phyloP scores from a whole-genome alignment of 1,140 invertebrate genomes.

The Atta texana region DNA sequence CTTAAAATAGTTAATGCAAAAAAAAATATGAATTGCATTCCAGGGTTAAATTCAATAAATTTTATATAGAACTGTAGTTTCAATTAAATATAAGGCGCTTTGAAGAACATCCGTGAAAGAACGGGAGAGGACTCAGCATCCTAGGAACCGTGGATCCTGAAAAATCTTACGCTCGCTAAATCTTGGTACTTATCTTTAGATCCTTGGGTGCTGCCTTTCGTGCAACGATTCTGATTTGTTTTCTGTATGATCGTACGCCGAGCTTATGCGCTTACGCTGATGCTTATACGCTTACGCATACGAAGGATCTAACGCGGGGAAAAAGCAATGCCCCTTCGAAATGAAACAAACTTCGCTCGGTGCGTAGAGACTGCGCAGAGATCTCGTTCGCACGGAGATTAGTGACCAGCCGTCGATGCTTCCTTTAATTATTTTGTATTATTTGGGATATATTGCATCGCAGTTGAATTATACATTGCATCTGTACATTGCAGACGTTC shows the following conservation, averaged over 20 bases:
- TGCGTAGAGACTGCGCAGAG: constrained; percentile 2
- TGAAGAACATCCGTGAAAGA: not conserved
- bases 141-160: not conserved
- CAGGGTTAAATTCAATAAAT: not conserved
- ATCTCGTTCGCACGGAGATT: constrained; percentile 43
- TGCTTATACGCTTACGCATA: constrained; percentile 42
- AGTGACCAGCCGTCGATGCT: constrained; percentile 49
- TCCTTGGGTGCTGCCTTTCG: constrained; percentile 28
- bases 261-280: constrained; percentile 42
- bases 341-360: constrained; percentile 38
- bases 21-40: too few species aligned
- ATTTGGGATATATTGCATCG: constrained; percentile 50
- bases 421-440: constrained; percentile 52
- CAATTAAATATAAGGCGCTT: not conserved
- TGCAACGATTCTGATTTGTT: constrained; percentile 35
- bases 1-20: too few species aligned
- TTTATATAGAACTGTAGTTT: not conserved
- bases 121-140: not conserved
- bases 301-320: constrained; percentile 22
- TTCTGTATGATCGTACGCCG: constrained; percentile 20
- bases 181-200: not conserved
- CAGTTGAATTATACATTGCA: constrained; percentile 26
- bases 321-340: not conserved
- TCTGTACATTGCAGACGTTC: constrained; percentile 14
- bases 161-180: not conserved